Evolutionary conservation across 92 coral and sea anemone species (phyloP), one percentile per base, ranked within the genome.

Genomic region (Muricea muricata): DNA sequence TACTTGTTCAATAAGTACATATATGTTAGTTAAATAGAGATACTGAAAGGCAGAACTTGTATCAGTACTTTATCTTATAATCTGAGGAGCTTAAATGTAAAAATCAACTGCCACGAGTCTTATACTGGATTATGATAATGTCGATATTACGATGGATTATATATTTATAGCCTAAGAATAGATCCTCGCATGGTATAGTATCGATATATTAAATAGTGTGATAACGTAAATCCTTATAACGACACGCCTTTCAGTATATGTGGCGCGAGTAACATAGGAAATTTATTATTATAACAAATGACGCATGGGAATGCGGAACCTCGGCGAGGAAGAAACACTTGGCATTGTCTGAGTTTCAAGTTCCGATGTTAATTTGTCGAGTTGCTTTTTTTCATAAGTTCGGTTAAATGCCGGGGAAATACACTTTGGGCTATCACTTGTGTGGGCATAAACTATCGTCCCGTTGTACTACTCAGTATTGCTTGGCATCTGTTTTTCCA

Each of bases 301-400:
- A 52, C 60, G 60, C 20, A 52, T 17, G 23, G 60, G 60, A 52
- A 52, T 52, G 60, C 60, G 60, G 60, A 52, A 30, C 30, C 14
- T n/a, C n/a, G n/a, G n/a, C n/a, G n/a, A n/a, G 68, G 68, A 60
- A 60, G 68, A 34, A 60, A 60, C 68, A 25, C 70, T 10, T 20
- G 20, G 70, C 31, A 39, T 6, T 28, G 70, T 63, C 70, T 63
- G 8, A 63, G 17, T 26, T 63, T 52, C 4, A 32, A 13, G 70
- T 63, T 63, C 37, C 70, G n/a, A 57, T 21, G 30, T 57, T 45
- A 45, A 52, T 37, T 26, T 26, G 37, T 63, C 26, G 15, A 57
- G 26, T 17, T 48, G 68, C 34, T 28, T 25, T 60, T 63, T 24
- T 60, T 25, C 25, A 57, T 1, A 24, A 57, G 65, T 57, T 57